These are phyloP conservation scores for Platycnemis pennipes DNA, from an alignment of 2,888 invertebrate genomes.

Conservation along the genomic window DNA sequence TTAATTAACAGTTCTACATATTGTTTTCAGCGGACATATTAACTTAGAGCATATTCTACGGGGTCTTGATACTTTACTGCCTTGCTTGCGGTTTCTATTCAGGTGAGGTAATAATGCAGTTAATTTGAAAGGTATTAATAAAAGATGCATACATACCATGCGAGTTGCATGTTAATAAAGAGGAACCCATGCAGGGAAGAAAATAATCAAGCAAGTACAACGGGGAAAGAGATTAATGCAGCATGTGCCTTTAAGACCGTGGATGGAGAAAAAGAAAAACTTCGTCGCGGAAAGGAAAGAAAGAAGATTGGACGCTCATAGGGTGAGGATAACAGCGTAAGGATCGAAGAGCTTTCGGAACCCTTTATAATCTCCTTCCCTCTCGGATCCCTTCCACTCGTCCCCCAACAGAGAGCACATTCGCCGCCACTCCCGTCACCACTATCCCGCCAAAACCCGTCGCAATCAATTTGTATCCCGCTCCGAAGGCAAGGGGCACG, in stretches of 20 bases:
- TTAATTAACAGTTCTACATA: no score
- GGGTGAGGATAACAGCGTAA: not conserved
- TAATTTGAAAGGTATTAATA: no score
- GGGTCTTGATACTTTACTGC: no score
- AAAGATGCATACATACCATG: no score
- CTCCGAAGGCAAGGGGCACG: conserved; percentile 41
- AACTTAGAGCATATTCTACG: no score
- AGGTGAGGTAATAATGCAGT: no score
- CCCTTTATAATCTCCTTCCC: not conserved
- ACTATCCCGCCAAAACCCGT: conserved; percentile 34
- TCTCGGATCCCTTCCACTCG: not conserved
- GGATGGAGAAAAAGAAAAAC: not conserved
- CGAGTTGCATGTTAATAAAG: no score
- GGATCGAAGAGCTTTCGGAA: not conserved
- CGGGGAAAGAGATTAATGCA: not conserved
- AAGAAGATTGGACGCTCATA: not conserved
- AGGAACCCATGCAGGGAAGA: not conserved
- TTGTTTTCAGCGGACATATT: no score
- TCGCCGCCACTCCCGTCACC: not conserved
- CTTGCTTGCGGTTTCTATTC: no score
- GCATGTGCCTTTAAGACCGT: not conserved
- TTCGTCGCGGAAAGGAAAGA: not conserved
- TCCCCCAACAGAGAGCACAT: not conserved
- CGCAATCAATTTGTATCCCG: conserved; percentile 58
- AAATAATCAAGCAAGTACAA: not conserved